Conservation (phyloP, 2,797 vertebrate species). For the Anomalospiza imberbis region DNA sequence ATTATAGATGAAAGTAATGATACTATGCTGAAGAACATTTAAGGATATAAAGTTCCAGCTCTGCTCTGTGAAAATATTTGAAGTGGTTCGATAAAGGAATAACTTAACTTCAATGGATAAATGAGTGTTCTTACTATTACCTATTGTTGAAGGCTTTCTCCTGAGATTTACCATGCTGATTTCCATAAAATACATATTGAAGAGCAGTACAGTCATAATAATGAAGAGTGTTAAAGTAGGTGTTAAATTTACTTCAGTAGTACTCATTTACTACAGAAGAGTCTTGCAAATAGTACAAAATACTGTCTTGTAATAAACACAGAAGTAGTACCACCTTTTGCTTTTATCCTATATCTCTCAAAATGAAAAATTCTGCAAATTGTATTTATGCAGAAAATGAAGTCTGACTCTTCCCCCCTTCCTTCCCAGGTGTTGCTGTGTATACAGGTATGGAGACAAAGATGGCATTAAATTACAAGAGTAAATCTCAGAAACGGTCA, state of each 20-base stretch:
- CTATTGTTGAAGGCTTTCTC: conserved; percentile 3
- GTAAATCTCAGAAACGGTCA: conserved; percentile 98
- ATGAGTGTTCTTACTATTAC: conserved; percentile 19
- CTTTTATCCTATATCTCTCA: background rate
- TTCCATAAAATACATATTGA: conserved; percentile 24
- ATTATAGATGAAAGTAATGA: conserved; percentile 12
- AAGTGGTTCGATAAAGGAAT: conserved; percentile 33
- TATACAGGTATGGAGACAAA: conserved; percentile 99
- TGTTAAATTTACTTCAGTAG: background rate
- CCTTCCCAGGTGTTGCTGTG: conserved; percentile 88
- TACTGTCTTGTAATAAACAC: background rate
- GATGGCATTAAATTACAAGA: conserved; percentile 99
- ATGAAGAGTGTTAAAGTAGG: background rate
- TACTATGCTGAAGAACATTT: background rate
- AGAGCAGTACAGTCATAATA: background rate
- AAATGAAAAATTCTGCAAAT: background rate
- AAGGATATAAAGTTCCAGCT: conserved; percentile 9
- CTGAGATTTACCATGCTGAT: conserved; percentile 16
- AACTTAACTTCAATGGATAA: background rate
- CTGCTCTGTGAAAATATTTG: conserved; percentile 14
- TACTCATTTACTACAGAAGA: background rate
- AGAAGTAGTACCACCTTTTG: background rate
- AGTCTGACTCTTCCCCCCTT: background rate
- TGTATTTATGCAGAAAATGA: background rate
- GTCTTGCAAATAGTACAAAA: background rate